Evolutionary conservation across 2,888 invertebrate species (phyloP).

Genomic region (Portevinia maculata): DNA sequence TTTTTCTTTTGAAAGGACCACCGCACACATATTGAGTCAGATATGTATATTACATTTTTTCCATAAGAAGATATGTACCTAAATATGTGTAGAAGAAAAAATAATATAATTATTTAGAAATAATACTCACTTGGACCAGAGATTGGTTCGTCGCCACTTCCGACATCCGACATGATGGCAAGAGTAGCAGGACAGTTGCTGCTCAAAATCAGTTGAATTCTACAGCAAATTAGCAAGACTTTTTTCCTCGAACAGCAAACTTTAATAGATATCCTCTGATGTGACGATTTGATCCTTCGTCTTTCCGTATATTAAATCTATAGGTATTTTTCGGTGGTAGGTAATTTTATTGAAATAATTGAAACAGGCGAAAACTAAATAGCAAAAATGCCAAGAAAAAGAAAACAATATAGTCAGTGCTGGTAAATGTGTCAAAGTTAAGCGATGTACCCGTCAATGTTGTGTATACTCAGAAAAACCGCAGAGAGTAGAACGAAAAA

Average conservation of each 20-base stretch:
- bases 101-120: slow-evolving; percentile 70
- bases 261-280: too few species aligned
- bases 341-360: slow-evolving; percentile 35
- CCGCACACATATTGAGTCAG: slow-evolving; percentile 1
- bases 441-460: slow-evolving; percentile 3
- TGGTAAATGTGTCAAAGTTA: slow-evolving; percentile 1
- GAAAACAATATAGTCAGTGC: background rate
- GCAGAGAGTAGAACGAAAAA: slow-evolving; percentile 32
- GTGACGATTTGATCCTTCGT: background rate
- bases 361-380: background rate
- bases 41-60: background rate
- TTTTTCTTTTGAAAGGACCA: too few species aligned
- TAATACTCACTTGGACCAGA: slow-evolving; percentile 89
- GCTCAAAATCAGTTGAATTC: slow-evolving; percentile 15
- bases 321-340: slow-evolving; percentile 35
- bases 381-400: slow-evolving; percentile 7
- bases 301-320: slow-evolving; percentile 24
- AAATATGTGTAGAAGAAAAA: slow-evolving; percentile 7
- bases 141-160: slow-evolving; percentile 91
- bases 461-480: slow-evolving; percentile 18
- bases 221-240: too few species aligned
- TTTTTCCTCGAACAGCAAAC: too few species aligned
- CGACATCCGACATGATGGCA: slow-evolving; percentile 88
- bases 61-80: background rate
- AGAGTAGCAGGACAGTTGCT: slow-evolving; percentile 38